phyloP scores from a whole-genome alignment of 2,113 vertebrate species.

The Caretta caretta region DNA sequence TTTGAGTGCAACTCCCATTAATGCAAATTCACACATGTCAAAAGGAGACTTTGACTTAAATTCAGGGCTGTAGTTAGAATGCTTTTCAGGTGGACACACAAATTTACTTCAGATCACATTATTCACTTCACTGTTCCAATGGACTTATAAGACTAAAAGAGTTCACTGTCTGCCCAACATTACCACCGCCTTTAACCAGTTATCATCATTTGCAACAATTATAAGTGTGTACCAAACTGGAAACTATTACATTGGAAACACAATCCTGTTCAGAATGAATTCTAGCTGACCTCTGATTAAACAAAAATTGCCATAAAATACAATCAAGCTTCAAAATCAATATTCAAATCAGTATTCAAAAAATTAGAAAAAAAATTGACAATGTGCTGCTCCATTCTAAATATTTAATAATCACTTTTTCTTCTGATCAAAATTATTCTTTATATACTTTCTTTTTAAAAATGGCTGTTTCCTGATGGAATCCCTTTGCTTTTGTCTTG shows the following conservation, averaged over 20 bases:
- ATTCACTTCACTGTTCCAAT: conserved; percentile 38
- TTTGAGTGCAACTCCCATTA: not conserved
- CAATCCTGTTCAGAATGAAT: not conserved
- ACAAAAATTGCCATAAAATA: not conserved
- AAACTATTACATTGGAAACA: not conserved
- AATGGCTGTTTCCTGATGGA: conserved; percentile 45
- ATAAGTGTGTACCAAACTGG: conserved; percentile 23
- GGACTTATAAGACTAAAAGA: conserved; percentile 41
- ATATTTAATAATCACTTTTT: not conserved
- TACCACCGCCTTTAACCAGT: conserved; percentile 12
- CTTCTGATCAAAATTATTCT: not conserved
- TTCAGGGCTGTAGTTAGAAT: conserved; percentile 46
- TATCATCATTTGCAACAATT: conserved; percentile 26
- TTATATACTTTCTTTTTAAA: conserved; percentile 32
- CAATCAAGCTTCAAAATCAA: not conserved
- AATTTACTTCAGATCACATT: conserved; percentile 61
- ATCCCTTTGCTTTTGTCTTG: conserved; percentile 59
- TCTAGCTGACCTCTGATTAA: not conserved
- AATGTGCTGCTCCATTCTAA: not conserved
- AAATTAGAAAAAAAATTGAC: not conserved
- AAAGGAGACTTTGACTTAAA: not conserved
- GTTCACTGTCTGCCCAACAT: conserved; percentile 21
- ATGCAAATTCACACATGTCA: not conserved
- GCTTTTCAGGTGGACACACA: conserved; percentile 59
- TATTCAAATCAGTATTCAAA: not conserved